Conservation (phyloP, 2,888 invertebrate species). For the Melanostoma mellinum region DNA sequence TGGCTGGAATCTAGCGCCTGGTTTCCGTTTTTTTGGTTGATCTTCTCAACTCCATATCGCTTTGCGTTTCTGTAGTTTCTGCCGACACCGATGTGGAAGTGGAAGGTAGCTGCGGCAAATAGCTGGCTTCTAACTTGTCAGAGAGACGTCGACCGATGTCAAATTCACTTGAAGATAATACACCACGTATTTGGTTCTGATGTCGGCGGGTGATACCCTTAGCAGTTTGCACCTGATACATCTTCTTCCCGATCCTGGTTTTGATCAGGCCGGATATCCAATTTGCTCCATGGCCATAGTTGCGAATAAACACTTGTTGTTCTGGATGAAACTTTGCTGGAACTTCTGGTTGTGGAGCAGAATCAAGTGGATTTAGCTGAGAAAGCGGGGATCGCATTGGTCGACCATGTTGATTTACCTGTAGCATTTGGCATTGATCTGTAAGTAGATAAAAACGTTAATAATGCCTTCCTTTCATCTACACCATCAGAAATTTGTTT, state of each 20-base stretch:
- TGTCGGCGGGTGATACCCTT: no score
- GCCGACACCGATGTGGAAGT: not conserved
- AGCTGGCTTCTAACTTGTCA: not conserved
- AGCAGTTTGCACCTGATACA: no score
- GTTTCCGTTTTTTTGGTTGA: not conserved
- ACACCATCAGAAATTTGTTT: constrained; percentile 45
- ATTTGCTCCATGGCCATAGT: no score
- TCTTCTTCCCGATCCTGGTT: no score
- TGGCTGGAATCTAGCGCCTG: not conserved
- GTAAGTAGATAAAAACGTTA: constrained; percentile 36
- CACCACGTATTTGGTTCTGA: no score
- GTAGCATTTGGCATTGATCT: constrained; percentile 32
- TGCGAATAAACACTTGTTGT: no score
- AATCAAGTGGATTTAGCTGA: not conserved
- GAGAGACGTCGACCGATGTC: no score
- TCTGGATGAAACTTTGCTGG: not conserved
- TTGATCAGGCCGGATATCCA: no score
- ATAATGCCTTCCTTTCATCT: constrained; percentile 8
- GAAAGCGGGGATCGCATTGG: constrained; percentile 32
- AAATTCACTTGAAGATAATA: no score
- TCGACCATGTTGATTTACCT: constrained; percentile 39
- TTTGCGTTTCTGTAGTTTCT: not conserved
- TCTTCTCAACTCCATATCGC: not conserved
- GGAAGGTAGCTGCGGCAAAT: not conserved
- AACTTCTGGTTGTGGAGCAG: not conserved